Conservation (phyloP, 1,140 invertebrate genomes). For the Dufourea novaeangliae region DNA sequence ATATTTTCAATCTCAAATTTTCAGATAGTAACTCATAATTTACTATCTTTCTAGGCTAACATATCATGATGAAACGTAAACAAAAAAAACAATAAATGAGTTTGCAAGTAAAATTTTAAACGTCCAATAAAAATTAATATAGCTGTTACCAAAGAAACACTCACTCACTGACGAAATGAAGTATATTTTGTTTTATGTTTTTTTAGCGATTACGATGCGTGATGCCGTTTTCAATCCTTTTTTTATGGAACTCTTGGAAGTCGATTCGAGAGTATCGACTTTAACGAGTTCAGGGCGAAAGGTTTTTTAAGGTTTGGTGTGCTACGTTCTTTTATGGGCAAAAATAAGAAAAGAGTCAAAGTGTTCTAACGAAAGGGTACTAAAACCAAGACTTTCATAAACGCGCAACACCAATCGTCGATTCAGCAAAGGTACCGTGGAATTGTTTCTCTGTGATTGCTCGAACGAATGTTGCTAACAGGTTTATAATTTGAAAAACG, state of each 20-base stretch:
- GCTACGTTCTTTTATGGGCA: neutral
- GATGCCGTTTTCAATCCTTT: constrained; percentile 11
- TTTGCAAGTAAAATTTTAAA: neutral
- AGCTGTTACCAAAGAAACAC: neutral
- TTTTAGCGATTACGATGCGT: neutral
- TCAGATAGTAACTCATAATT: too few relatives aligned
- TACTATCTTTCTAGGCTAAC: too few relatives aligned
- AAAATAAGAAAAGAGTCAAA: constrained; percentile 29
- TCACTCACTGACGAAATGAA: too few relatives aligned
- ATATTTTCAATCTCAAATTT: too few relatives aligned
- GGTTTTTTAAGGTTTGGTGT: constrained; percentile 12
- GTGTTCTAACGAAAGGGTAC: constrained; percentile 15
- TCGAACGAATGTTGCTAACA: neutral
- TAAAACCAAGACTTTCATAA: constrained; percentile 34
- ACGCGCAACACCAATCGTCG: constrained; percentile 15
- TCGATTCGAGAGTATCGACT: constrained; percentile 26
- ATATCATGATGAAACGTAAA: too few relatives aligned
- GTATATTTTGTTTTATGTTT: neutral
- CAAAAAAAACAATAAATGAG: neutral
- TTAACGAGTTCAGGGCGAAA: constrained; percentile 31
- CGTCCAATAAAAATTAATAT: neutral
- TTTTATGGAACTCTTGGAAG: constrained; percentile 19
- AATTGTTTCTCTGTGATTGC: constrained; percentile 21
- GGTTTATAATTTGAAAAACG: constrained; percentile 6
- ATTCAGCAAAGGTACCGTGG: constrained; percentile 2